Base-by-base conservation (phyloP, 2,888 invertebrate genomes). In the Teinopalpus imperialis region DNA sequence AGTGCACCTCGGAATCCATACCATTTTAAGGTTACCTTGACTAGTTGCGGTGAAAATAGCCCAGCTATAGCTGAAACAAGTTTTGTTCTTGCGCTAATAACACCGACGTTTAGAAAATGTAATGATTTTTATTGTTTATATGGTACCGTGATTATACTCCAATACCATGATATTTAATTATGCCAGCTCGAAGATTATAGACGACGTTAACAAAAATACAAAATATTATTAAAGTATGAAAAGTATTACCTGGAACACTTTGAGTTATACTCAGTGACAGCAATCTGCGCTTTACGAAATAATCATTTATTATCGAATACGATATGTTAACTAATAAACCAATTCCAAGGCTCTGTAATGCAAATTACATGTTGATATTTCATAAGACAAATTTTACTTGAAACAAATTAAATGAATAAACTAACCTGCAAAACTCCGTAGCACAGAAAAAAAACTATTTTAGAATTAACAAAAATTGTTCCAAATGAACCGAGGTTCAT, bases 1-100 rank as follows among this genome's bases (percentile, higher is more conserved):
- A 93, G 76, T 2, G 93, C 92, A 1, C 94, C 94, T 44, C 92
- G 85, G 60, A 90, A 93, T 1, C 94, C 94, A 50, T 91, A 94
- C 29, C 63, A 56, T 0, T 83, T 80, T 60, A 92, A 68, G 2
- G 91, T 77, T 61, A 86, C 82, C 51, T 91, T 90, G n/a, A 92
- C 81, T 0, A 91, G 65, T 3, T 90, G 76, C 0, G 94, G 94
- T 56, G 90, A 91, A 0, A 90, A 59, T 74, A 94, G 93, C 1
- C 86, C 75, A 1, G 89, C 85, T 0, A 90, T 51, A 1, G 91
- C 93, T 73, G 89, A 70, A 56, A 91, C 8, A 26, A 32, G 2
- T 13, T 16, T 16, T 16, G 4, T 16, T 16, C 4, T 16, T 16
- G n/a, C n/a, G n/a, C n/a, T n/a, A n/a, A n/a, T n/a, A n/a, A n/a